phyloP scores from a whole-genome alignment of 2,888 invertebrate genomes.

The Lepas anatifera region DNA sequence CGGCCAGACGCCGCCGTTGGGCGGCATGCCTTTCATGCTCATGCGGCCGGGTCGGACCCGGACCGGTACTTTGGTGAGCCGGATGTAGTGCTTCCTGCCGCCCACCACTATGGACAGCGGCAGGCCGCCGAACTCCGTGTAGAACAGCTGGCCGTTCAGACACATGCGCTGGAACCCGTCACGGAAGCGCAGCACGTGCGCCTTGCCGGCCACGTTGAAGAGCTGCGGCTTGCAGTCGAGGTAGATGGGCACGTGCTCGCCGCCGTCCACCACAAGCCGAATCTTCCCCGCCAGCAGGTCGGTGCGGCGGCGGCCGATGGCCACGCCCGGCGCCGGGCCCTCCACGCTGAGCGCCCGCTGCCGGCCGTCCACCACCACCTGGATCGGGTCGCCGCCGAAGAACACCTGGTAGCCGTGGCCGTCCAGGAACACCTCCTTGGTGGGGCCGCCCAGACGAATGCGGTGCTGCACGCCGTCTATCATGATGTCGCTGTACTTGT shows the following conservation, averaged over 20 bases:
- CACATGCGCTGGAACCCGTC: constrained; percentile 62
- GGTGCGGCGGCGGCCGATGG: constrained; percentile 62
- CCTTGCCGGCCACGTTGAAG: constrained; percentile 56
- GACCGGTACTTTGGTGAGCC: constrained; percentile 65
- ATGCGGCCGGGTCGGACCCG: constrained; percentile 52
- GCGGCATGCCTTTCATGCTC: constrained; percentile 24
- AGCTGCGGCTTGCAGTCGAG: constrained; percentile 71
- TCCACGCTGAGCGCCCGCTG: constrained; percentile 67
- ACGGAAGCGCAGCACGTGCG: constrained; percentile 64
- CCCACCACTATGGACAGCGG: constrained; percentile 63
- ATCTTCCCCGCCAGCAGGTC: constrained; percentile 77
- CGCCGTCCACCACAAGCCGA: constrained; percentile 68
- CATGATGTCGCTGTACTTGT: constrained; percentile 58
- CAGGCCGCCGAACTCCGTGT: constrained; percentile 60
- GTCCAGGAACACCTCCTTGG: constrained; percentile 80
- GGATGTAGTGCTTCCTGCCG: constrained; percentile 59
- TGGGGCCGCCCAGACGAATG: constrained; percentile 80
- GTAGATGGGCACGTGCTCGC: constrained; percentile 63
- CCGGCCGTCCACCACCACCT: constrained; percentile 60
- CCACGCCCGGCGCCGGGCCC: constrained; percentile 86
- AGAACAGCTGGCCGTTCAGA: constrained; percentile 55
- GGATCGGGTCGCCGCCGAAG: constrained; percentile 77
- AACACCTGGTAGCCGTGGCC: constrained; percentile 80
- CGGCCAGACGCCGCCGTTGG: constrained; percentile 11
- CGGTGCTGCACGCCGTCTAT: constrained; percentile 60